These are phyloP conservation scores for Nipponia nippon DNA, from an alignment of 2,113 vertebrate genomes.

Conservation along the genomic window DNA sequence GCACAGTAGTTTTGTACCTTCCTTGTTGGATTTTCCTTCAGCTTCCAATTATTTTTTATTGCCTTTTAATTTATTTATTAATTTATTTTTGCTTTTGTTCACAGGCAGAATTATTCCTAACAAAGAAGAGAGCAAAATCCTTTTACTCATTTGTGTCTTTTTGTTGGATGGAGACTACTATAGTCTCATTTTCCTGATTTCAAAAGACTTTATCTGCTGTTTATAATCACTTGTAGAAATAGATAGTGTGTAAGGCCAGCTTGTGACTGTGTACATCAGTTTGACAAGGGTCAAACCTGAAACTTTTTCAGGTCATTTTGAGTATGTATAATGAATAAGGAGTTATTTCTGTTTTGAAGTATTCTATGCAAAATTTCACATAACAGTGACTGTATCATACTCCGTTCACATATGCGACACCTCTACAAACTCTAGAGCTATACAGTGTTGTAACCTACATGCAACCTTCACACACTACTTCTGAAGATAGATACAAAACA, in stretches of 20 bases:
- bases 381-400: background rate
- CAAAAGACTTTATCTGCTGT: background rate
- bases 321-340: background rate
- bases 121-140: background rate
- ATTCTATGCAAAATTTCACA: background rate
- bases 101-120: background rate
- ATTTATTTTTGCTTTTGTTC: background rate
- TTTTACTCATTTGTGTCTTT: background rate
- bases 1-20: background rate
- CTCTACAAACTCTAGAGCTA: background rate
- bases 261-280: background rate
- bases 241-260: background rate
- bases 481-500: conserved; percentile 35
- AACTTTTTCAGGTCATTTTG: background rate
- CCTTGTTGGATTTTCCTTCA: background rate
- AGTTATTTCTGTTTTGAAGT: background rate
- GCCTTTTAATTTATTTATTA: background rate
- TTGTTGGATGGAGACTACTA: background rate
- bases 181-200: background rate
- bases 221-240: background rate
- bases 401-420: background rate
- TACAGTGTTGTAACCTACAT: background rate
- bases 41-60: background rate
- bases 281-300: background rate
- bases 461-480: background rate